Base-by-base conservation (phyloP, 2,797 vertebrate species). In the Petrocephalus schoutedeni region DNA sequence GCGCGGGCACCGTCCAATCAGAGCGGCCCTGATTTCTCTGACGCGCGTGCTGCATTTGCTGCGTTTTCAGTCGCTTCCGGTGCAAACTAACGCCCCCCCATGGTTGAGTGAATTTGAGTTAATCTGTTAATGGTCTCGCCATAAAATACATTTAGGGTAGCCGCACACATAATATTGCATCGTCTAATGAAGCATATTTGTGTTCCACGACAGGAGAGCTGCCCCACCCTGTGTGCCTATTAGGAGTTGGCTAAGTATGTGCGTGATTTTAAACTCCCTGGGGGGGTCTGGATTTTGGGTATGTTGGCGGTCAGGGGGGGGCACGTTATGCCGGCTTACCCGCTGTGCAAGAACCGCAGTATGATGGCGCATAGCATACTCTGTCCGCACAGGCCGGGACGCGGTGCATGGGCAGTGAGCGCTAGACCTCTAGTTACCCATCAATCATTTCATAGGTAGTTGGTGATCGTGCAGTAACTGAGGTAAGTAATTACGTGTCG, bases 311-410 rank as follows among this genome's bases (percentile, higher is more conserved):
- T 91, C 28, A 28, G 91, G 91, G 89, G 90, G 91, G 91, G 92
- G 36, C 93, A 91, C 93, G 94, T 92, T 88, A 98, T 99, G 98
- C 98, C 98, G 95, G 97, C 97, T 95, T 96, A 98, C 92, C 97
- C 97, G 95, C 97, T 99, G 91, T 97, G 97, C 87, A 98, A 99
- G 96, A 99, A 99, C 96, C 98, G 98, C 94, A 99, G 98, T 95
- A 99, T 99, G 98, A 98, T 99, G 95, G 98, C 98, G 94, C 98
- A 99, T 96, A 99, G 97, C 95, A 98, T 99, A 94, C 98, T 99
- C 96, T 67, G 64, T 1, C 23, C 32, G 14, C 32, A 10, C 64
- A 67, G 64, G 28, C 64, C 64, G 32, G 64, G 64, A 32, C 64
- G 64, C 3, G 8, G 28, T 5, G 14, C 32, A 67, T 67, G 23